Base-by-base conservation (phyloP, 2,113 vertebrate species). In the Toxostoma redivivum region DNA sequence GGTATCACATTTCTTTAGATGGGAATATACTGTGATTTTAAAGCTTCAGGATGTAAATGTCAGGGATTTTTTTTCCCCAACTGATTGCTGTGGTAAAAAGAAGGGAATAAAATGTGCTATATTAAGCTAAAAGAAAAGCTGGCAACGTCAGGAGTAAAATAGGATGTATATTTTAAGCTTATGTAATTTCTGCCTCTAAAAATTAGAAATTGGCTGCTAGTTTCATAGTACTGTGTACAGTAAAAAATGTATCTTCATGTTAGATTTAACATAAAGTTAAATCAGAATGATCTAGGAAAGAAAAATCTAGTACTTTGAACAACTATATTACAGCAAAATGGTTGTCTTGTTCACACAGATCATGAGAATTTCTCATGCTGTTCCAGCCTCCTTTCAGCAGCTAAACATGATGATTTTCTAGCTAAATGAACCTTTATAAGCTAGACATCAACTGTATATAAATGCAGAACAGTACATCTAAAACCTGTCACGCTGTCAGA, bases 41-140 rank as follows among this genome's bases (percentile, higher is more conserved):
- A 74, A 97, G 90, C 90, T 83, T 94, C 80, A 90, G 81, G 35
- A 73, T 97, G 77, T 95, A 93, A 97, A 25, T 62, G 15, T 56
- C 30, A 38, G 12, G 12, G 6, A 16, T 24, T 10, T 69, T 60
- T 33, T 71, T 33, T 30, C n/a, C 67, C 33, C 53, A 96, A 9
- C 92, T 37, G 82, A 96, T 61, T 81, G 30, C 64, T 94, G 11
- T 61, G 24, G 60, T 86, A 78, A 86, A 83, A 88, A 66, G 8
- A 38, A 60, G 9, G 40, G n/a, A 31, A 79, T 94, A 91, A 96
- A 67, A 13, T 95, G 42, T 93, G 65, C 81, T 90, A 9, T 78
- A 84, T 93, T 92, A 97, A 94, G 83, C 95, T 93, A 96, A 97
- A 96, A 86, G 54, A 88, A 73, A 97, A 94, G 38, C 44, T 92